These are phyloP conservation scores for Drosophila lowei DNA, from an alignment of 1,140 invertebrate species.

Conservation along the genomic window DNA sequence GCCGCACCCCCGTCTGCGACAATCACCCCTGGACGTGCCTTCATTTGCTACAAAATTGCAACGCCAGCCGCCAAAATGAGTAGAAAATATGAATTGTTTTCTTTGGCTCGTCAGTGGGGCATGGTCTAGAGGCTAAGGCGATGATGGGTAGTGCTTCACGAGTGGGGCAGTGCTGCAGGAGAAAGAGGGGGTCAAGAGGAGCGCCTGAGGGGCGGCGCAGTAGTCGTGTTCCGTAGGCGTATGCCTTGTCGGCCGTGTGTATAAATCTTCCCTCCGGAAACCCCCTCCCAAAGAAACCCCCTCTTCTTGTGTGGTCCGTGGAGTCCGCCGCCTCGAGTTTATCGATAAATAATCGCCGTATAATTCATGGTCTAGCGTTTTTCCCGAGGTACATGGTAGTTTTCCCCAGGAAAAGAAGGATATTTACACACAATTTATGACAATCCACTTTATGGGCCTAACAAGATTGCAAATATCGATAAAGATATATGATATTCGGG, in stretches of 20 bases:
- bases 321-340: constrained; percentile 23
- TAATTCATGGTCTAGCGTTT: constrained; percentile 21
- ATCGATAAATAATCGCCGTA: constrained; percentile 36
- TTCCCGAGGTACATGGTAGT: constrained; percentile 3
- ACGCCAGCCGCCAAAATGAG: constrained; percentile 38
- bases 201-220: not conserved
- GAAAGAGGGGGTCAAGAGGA: not conserved
- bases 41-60: constrained; percentile 22
- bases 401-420: not conserved
- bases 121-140: not conserved
- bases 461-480: too few species aligned
- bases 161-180: not conserved
- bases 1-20: not conserved
- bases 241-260: constrained; percentile 3
- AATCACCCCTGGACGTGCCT: constrained; percentile 1
- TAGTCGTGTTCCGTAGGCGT: constrained; percentile 18
- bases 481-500: too few species aligned
- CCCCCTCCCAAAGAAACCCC: not conserved
- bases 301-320: constrained; percentile 21
- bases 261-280: constrained; percentile 25
- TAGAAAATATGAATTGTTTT: constrained; percentile 54
- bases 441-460: too few species aligned
- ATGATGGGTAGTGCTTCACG: not conserved
- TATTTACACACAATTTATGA: not conserved
- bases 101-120: constrained; percentile 15